Conservation (phyloP, 2,113 vertebrate genomes). For the Mesitornis unicolor region DNA sequence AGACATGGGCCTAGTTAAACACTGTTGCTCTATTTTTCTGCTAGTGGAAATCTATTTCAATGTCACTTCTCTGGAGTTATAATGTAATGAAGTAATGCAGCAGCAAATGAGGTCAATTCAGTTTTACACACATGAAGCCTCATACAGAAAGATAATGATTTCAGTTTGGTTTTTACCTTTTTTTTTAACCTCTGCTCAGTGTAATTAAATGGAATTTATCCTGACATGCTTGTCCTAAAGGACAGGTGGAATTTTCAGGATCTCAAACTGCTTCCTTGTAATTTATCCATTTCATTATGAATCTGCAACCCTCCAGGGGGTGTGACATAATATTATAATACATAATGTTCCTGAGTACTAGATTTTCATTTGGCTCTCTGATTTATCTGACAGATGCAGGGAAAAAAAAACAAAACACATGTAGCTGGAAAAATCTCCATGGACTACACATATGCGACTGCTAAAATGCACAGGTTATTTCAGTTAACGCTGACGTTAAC, state of each 20-base stretch:
- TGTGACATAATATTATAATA: constrained; percentile 24
- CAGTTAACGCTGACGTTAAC: neutral
- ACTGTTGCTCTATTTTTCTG: neutral
- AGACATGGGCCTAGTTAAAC: neutral
- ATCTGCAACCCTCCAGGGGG: neutral
- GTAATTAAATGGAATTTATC: constrained; percentile 38
- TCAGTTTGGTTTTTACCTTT: neutral
- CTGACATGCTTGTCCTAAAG: constrained; percentile 22
- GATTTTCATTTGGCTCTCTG: neutral
- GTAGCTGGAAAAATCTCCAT: neutral
- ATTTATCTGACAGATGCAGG: constrained; percentile 20
- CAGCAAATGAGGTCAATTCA: neutral
- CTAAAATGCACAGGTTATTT: constrained; percentile 25
- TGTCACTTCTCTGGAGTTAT: neutral
- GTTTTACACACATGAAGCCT: neutral
- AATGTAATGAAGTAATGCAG: neutral
- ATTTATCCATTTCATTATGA: constrained; percentile 58
- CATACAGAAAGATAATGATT: neutral
- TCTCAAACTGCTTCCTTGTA: constrained; percentile 4
- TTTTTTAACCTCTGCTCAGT: neutral
- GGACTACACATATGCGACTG: neutral
- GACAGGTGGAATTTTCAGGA: constrained; percentile 6
- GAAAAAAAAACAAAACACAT: neutral
- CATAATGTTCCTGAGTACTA: neutral
- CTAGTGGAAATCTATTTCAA: neutral